A percentile compares a stretch with the other conserved stretches of the same genome.
These are phyloP conservation scores for Bellardia bayeri DNA, from an alignment of 2,888 invertebrate genomes.

Conservation along the genomic window DNA sequence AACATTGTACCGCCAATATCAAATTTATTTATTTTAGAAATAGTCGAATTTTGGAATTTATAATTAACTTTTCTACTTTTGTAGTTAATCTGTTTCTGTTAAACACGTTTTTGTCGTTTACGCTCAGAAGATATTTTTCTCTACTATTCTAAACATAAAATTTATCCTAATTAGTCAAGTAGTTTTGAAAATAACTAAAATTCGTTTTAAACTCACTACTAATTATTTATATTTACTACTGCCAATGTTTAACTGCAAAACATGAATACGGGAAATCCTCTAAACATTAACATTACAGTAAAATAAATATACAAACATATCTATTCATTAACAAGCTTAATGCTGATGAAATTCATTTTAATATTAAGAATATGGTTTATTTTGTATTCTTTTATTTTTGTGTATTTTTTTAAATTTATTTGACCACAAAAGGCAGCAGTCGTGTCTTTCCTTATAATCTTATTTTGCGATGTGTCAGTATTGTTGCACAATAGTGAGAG, in stretches of 20 bases:
- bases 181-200: too few species aligned
- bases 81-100: too few species aligned
- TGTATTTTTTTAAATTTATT: conserved; percentile 27
- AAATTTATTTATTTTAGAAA: too few species aligned
- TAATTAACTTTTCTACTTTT: too few species aligned
- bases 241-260: neutral
- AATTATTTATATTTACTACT: too few species aligned
- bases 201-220: too few species aligned
- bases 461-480: neutral
- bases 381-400: neutral
- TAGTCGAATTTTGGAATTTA: too few species aligned
- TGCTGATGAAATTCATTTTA: conserved; percentile 44
- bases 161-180: too few species aligned
- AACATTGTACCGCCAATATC: too few species aligned
- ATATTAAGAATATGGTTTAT: conserved; percentile 25
- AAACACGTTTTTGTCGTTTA: too few species aligned
- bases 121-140: too few species aligned
- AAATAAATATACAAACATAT: neutral
- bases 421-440: conserved; percentile 48
- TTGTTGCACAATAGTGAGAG: conserved; percentile 1
- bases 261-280: neutral
- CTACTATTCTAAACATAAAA: too few species aligned
- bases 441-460: neutral
- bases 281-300: neutral
- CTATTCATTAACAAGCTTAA: conserved; percentile 21